These are phyloP conservation scores for Sebastes kiyomatsui DNA, from an alignment of 2,797 vertebrate species.

Conservation along the genomic window DNA sequence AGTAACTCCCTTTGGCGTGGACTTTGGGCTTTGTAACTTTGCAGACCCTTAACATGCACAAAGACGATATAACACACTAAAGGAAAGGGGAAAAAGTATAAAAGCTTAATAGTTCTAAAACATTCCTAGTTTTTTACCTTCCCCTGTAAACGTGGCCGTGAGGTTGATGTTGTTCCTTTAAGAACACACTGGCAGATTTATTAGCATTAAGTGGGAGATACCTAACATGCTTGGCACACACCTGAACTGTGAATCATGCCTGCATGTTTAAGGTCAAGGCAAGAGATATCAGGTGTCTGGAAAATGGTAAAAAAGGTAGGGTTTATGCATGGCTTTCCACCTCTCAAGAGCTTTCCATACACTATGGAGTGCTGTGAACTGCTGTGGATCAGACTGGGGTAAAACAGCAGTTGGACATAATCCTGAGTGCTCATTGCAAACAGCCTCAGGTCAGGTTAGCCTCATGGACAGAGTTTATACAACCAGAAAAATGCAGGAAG, in stretches of 20 bases:
- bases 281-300: slow-evolving; percentile 33
- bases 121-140: background rate
- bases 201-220: slow-evolving; percentile 18
- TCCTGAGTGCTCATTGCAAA: background rate
- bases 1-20: background rate
- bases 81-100: no score
- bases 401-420: background rate
- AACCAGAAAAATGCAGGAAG: background rate
- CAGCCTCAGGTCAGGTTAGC: background rate
- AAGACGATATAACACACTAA: no score
- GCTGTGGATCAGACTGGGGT: background rate
- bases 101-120: background rate
- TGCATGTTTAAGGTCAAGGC: slow-evolving; percentile 51
- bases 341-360: background rate
- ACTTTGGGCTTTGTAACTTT: background rate
- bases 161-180: background rate
- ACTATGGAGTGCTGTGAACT: background rate
- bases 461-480: background rate
- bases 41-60: background rate
- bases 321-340: background rate
- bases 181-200: slow-evolving; percentile 60
- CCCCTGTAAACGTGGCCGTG: background rate
- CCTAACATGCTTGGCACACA: slow-evolving; percentile 49
- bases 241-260: slow-evolving; percentile 40
- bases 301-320: slow-evolving; percentile 15